phyloP scores from a whole-genome alignment of 2,888 invertebrate species.

The Catocala sponsa region DNA sequence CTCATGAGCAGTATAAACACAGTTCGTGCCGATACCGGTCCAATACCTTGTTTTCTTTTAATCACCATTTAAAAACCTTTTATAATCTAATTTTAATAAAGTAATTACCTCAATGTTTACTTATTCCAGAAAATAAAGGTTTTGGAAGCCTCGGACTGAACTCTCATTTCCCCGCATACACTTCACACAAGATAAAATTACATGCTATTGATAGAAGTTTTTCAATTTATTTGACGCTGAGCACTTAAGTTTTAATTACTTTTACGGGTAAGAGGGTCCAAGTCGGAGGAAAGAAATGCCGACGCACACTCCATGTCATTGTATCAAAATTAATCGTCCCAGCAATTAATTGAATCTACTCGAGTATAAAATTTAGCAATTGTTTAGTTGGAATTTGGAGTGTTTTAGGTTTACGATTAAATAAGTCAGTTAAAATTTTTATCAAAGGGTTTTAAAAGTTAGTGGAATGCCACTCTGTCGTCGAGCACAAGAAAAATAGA shows the following conservation, averaged over 20 bases:
- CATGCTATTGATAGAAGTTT: conserved; percentile 54
- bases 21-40: neutral
- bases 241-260: conserved; percentile 64
- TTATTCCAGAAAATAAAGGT: conserved; percentile 19
- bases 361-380: conserved; percentile 23
- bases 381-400: conserved; percentile 6
- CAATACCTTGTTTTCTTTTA: conserved; percentile 27
- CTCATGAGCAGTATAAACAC: neutral
- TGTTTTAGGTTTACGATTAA: neutral
- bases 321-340: conserved; percentile 38
- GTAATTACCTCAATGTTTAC: conserved; percentile 36
- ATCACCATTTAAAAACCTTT: conserved; percentile 18
- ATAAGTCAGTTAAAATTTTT: neutral
- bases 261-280: conserved; percentile 27
- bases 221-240: conserved; percentile 62
- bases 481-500: too few species aligned
- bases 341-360: conserved; percentile 39
- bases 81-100: conserved; percentile 27
- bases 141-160: conserved; percentile 1
- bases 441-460: conserved; percentile 3
- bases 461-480: neutral
- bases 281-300: conserved; percentile 20
- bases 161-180: neutral
- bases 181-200: conserved; percentile 12
- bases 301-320: conserved; percentile 23